phyloP scores from a whole-genome alignment of 2,113 vertebrate genomes.

The Megaceryle torquata region DNA sequence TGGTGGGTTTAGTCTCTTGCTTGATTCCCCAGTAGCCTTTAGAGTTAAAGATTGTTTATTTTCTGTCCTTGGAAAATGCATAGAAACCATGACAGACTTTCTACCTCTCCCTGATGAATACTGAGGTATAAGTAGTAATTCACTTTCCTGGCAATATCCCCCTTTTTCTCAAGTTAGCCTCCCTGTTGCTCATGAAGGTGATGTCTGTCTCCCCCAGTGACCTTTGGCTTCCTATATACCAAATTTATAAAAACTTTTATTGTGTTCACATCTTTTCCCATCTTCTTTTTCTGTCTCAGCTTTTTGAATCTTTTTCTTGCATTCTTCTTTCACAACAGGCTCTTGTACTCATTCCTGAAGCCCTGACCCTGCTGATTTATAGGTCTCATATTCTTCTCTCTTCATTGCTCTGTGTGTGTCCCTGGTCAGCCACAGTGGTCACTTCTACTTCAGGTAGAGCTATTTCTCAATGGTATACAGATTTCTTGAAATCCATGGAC shows the following conservation, averaged over 20 bases:
- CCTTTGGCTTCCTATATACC: not conserved
- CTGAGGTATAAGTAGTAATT: not conserved
- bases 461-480: not conserved
- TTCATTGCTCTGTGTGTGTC: not conserved
- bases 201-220: not conserved
- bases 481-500: not conserved
- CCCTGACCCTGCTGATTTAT: not conserved
- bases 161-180: not conserved
- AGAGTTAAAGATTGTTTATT: not conserved
- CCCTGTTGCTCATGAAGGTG: not conserved
- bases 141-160: not conserved
- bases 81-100: not conserved
- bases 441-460: not conserved
- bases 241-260: conserved; percentile 3
- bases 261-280: not conserved
- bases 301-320: not conserved
- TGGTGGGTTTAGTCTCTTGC: not conserved
- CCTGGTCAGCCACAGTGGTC: not conserved
- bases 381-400: not conserved
- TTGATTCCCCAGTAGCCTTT: not conserved
- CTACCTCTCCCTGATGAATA: not conserved
- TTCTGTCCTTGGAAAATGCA: not conserved
- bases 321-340: not conserved
- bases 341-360: not conserved
- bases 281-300: not conserved